Percentiles rank a stretch among this genome's conserved stretches.
Evolutionary conservation across 92 coral and sea anemone species (phyloP).

Genomic region (Paramuricea clavata): DNA sequence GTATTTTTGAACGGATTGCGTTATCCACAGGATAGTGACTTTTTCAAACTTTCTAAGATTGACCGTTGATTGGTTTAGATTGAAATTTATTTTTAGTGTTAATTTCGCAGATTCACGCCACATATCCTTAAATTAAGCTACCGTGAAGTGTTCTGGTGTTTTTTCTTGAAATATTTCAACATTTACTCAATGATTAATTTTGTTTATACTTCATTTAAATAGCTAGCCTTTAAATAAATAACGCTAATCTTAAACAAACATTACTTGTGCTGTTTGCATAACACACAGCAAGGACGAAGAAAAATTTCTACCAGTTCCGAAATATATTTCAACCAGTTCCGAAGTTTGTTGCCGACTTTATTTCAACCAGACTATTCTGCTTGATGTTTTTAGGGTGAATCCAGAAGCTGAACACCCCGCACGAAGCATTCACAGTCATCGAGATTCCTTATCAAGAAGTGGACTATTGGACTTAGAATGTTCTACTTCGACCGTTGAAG

Average conservation of each 20-base stretch:
- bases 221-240: background rate
- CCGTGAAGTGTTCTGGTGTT: no score
- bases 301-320: background rate
- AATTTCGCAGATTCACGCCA: no score
- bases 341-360: background rate
- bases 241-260: background rate
- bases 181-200: no score
- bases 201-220: background rate
- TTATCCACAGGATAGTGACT: no score
- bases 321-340: background rate
- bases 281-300: background rate
- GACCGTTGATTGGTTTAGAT: no score
- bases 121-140: no score
- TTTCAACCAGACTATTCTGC: background rate
- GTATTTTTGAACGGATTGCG: no score
- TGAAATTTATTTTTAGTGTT: no score
- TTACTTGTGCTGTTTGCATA: background rate
- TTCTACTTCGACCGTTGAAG: constrained; percentile 9
- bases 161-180: no score
- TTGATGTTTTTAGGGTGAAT: constrained; percentile 21
- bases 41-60: no score
- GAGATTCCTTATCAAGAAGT: constrained; percentile 30
- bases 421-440: background rate
- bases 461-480: background rate
- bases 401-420: background rate